Conservation (phyloP, 2,797 vertebrate genomes). For the Geotrypetes seraphini region DNA sequence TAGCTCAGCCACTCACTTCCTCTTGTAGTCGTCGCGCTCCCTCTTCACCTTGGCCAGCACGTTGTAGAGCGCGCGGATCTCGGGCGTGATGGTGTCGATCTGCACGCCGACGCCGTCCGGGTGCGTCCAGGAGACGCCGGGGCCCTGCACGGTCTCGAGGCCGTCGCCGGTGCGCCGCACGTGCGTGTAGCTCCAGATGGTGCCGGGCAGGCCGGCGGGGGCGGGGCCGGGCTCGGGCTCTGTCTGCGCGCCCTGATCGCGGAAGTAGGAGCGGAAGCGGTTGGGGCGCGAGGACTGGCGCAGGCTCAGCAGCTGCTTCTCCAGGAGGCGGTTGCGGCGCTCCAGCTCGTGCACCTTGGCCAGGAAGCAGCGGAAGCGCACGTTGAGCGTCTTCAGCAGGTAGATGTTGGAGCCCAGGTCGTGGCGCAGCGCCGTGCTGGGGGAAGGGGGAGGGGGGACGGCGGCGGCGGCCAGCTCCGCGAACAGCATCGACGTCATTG, state of each 20-base stretch:
- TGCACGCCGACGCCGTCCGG: constrained; percentile 77
- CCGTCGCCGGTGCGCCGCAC: constrained; percentile 75
- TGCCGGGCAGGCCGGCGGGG: constrained; percentile 69
- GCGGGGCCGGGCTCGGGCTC: constrained; percentile 41
- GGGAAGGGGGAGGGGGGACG: constrained; percentile 63
- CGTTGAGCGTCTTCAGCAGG: constrained; percentile 87
- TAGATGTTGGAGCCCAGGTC: constrained; percentile 94
- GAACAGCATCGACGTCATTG: constrained; percentile 73
- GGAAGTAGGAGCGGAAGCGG: constrained; percentile 60
- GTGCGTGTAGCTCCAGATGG: constrained; percentile 93
- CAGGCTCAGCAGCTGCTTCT: constrained; percentile 75
- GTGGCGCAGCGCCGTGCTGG: constrained; percentile 81
- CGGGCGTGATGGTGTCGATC: constrained; percentile 89
- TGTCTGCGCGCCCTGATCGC: constrained; percentile 81
- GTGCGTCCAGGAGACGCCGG: constrained; percentile 74
- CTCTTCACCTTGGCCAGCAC: constrained; percentile 82
- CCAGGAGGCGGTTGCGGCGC: constrained; percentile 84
- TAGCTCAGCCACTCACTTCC: constrained; percentile 20
- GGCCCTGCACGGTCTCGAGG: constrained; percentile 76
- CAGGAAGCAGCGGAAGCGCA: constrained; percentile 92
- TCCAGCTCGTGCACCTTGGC: constrained; percentile 94
- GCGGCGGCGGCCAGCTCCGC: constrained; percentile 45
- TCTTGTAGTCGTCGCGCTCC: constrained; percentile 75
- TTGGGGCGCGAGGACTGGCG: constrained; percentile 51
- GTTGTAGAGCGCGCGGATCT: constrained; percentile 78